Conservation (phyloP, 2,888 invertebrate species). For the Tenthredo livida region DNA sequence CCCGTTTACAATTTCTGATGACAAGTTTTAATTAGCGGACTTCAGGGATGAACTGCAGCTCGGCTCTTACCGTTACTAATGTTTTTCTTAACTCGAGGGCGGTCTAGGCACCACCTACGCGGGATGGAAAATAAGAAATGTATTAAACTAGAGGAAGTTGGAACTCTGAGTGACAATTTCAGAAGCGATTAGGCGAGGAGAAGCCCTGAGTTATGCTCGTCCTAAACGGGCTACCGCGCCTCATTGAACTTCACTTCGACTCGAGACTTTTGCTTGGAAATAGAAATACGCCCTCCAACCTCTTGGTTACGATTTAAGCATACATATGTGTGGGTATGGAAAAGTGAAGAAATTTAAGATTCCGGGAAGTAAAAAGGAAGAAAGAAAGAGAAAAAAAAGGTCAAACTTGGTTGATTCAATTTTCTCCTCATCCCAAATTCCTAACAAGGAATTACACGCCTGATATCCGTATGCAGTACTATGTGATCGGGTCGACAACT, state of each 20-base stretch:
- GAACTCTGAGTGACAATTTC: constrained; percentile 74
- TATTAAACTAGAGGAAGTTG: neutral
- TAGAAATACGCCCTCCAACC: constrained; percentile 16
- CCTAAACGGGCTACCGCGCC: constrained; percentile 73
- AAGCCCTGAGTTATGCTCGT: constrained; percentile 73
- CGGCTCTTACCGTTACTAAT: constrained; percentile 69
- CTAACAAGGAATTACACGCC: neutral
- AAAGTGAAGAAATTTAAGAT: too few relatives aligned
- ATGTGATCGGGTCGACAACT: neutral
- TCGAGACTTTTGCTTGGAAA: constrained; percentile 24
- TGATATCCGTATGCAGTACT: neutral
- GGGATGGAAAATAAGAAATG: neutral
- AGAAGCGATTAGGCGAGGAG: constrained; percentile 77
- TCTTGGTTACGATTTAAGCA: neutral
- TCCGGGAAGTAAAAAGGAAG: neutral
- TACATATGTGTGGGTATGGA: neutral
- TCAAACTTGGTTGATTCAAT: neutral
- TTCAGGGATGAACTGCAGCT: constrained; percentile 33
- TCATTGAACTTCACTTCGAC: constrained; percentile 66
- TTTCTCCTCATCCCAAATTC: neutral
- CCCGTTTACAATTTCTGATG: neutral
- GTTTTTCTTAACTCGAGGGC: constrained; percentile 46
- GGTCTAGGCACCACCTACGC: neutral
- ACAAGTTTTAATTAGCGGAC: constrained; percentile 69
- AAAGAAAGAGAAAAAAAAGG: neutral